Evolutionary conservation across 2,113 vertebrate genomes (phyloP).

Genomic region (Lagenorhynchus albirostris): DNA sequence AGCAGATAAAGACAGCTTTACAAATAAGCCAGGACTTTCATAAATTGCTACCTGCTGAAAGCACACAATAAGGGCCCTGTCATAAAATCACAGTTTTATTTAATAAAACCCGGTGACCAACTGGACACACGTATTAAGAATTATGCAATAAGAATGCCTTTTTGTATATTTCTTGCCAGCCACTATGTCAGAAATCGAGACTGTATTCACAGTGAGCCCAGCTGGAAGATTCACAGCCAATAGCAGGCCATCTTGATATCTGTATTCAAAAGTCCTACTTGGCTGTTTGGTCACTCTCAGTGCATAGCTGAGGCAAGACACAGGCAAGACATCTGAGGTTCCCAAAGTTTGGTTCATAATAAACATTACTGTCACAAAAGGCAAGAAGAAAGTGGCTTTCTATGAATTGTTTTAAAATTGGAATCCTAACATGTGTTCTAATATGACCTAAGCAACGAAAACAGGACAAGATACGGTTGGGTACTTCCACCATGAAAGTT

Average conservation of each 20-base stretch:
- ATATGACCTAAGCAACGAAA: not conserved
- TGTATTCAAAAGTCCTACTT: not conserved
- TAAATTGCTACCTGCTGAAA: constrained; percentile 47
- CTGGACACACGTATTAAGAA: constrained; percentile 19
- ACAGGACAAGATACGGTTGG: not conserved
- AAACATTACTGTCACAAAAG: not conserved
- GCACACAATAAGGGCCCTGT: constrained; percentile 16
- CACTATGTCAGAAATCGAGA: not conserved
- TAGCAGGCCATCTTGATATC: not conserved
- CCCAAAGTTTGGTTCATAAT: not conserved
- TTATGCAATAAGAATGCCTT: not conserved
- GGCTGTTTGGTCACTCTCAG: not conserved
- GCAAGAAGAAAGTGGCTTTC: not conserved
- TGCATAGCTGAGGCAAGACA: not conserved
- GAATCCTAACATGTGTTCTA: not conserved
- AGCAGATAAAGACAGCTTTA: constrained; percentile 52
- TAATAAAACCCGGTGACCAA: constrained; percentile 48
- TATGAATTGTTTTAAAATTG: not conserved
- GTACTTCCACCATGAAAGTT: not conserved
- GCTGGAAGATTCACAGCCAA: not conserved
- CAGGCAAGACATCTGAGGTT: not conserved
- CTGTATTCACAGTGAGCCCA: not conserved
- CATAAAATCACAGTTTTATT: constrained; percentile 55
- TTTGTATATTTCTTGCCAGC: constrained; percentile 13
- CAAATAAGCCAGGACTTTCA: constrained; percentile 27